Percentiles rank a stretch among this genome's conserved stretches.
These are phyloP conservation scores for Brachionus asplanchnoidis DNA, from an alignment of 1,140 invertebrate genomes.

Conservation along the genomic window DNA sequence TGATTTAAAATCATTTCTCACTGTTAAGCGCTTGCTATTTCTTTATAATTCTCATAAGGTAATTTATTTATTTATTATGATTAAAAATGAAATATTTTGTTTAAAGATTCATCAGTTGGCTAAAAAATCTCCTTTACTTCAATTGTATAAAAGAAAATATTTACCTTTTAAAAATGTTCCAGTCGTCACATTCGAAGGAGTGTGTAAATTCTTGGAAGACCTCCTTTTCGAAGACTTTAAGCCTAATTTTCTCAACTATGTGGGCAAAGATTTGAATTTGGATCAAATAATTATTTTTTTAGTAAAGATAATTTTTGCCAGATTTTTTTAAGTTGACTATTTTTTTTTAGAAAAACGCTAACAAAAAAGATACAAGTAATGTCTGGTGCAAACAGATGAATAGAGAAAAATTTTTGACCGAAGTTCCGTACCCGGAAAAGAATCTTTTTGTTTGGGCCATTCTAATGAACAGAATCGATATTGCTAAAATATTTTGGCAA, in stretches of 20 bases:
- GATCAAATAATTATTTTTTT: not conserved
- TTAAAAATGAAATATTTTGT: not conserved
- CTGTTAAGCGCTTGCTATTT: conserved; percentile 78
- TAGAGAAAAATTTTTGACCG: not conserved
- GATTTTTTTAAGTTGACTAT: not conserved
- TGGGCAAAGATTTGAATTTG: not conserved
- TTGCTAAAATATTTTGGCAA: conserved; percentile 53
- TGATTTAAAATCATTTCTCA: conserved; percentile 92
- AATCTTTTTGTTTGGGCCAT: conserved; percentile 55
- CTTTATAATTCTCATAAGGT: conserved; percentile 51
- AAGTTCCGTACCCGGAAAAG: conserved; percentile 47
- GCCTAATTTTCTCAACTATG: not conserved
- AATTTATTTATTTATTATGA: not conserved
- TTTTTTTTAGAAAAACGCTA: not conserved
- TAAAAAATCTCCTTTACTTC: conserved; percentile 33
- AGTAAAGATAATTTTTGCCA: not conserved
- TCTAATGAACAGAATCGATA: conserved; percentile 50
- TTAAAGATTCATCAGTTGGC: not conserved
- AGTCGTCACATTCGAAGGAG: not conserved
- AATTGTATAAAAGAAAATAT: conserved; percentile 43
- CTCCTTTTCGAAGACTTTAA: conserved; percentile 28
- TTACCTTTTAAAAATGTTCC: not conserved
- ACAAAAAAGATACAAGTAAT: conserved; percentile 26
- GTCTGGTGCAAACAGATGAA: not conserved
- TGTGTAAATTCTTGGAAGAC: conserved; percentile 5